Evolutionary conservation across 2,797 vertebrate species (phyloP).

Genomic region (Poecilia velifera): DNA sequence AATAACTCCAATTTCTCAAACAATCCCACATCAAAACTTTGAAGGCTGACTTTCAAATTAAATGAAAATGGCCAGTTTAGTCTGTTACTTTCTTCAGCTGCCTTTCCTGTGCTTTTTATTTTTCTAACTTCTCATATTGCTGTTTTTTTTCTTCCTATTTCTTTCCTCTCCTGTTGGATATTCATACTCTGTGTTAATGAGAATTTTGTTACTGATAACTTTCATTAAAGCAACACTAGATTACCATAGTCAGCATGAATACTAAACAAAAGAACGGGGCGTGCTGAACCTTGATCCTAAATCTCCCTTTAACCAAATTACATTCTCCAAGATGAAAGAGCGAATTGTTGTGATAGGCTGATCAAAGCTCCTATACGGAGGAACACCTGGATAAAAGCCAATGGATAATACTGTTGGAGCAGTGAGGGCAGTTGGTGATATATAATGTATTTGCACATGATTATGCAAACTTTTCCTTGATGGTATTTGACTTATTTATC

Average conservation of each 20-base stretch:
- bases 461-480: slow-evolving; percentile 81
- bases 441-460: slow-evolving; percentile 77
- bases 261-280: slow-evolving; percentile 69
- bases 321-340: slow-evolving; percentile 77
- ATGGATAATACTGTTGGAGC: slow-evolving; percentile 73
- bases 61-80: slow-evolving; percentile 27
- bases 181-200: slow-evolving; percentile 74
- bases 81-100: slow-evolving; percentile 18
- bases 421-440: slow-evolving; percentile 69
- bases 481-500: slow-evolving; percentile 76
- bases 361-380: slow-evolving; percentile 80
- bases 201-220: slow-evolving; percentile 78
- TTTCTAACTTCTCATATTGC: slow-evolving; percentile 4
- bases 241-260: slow-evolving; percentile 75
- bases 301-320: slow-evolving; percentile 75
- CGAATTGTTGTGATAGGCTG: slow-evolving; percentile 79
- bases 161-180: slow-evolving; percentile 48
- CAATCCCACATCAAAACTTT: slow-evolving; percentile 35
- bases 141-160: slow-evolving; percentile 32
- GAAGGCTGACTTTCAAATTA: slow-evolving; percentile 26
- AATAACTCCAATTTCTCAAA: slow-evolving; percentile 26
- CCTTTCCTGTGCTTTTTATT: slow-evolving; percentile 27
- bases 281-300: slow-evolving; percentile 77
- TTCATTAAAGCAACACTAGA: slow-evolving; percentile 74
- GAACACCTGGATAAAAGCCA: slow-evolving; percentile 78